Evolutionary conservation across 64 coral and sea anemone genomes (phyloP), one percentile per base, ranked within the genome.

Genomic region (Anthopleura sola): DNA sequence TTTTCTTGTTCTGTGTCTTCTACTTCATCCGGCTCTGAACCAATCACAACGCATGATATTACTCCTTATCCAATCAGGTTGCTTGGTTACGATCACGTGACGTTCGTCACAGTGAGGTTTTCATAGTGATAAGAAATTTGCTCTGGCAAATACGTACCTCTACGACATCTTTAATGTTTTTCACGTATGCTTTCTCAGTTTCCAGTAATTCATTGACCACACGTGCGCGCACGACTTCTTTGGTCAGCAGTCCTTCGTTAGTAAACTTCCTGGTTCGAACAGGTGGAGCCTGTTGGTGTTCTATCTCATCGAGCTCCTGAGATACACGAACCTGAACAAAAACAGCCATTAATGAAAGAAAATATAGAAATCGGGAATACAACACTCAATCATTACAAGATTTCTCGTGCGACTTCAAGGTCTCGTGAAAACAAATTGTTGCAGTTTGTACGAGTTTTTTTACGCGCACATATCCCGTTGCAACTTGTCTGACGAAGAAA

Each of bases 161-260:
- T 0, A 99, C 97, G 31, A 99, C 93, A 48, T 99, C 90, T 53
- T 86, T 92, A 34, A 99, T 44, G 49, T 95, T 99, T 64, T 99
- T 94, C 47, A 99, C 97, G 69, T 99, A 99, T 58, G 94, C 92
- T 58, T 92, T 94, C 78, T 99, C 97, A 37, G 97, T 99, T 18
- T 81, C 93, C 6, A 99, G 75, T 34, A 99, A 92, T 76, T 99
- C 97, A 18, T 90, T 53, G 11, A 99, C 90, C 17, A 99, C 93
- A 29, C 87, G 89, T 38, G 93, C 75, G 29, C 97, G 90, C 48
- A 99, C 90, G 53, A 86, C 93, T 28, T 76, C 82, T 62, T 92
- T 91, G 60, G 93, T 89, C 39, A 99, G 55, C 17, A 83, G 71
- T 47, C 93, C 90, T 83, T 95, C 85, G 38, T 88, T 97, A 21